These are phyloP conservation scores for Micrasema longulum DNA, from an alignment of 1,140 invertebrate species.

Conservation along the genomic window DNA sequence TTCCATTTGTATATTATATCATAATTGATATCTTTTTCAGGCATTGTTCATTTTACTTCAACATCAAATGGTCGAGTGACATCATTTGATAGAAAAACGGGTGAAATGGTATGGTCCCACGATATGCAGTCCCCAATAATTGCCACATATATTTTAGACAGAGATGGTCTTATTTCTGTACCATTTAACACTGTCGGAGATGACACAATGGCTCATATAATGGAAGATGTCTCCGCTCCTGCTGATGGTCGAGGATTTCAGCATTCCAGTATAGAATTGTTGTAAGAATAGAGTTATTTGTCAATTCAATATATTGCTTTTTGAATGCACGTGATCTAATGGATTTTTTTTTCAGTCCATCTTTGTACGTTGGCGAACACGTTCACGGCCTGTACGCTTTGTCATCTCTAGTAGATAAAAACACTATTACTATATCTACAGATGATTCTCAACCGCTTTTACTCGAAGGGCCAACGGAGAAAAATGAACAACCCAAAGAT, in stretches of 20 bases:
- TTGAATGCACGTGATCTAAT: too few species aligned
- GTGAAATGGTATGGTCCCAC: slow-evolving; percentile 86
- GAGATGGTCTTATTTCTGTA: slow-evolving; percentile 83
- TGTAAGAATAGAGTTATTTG: slow-evolving; percentile 69
- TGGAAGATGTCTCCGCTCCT: slow-evolving; percentile 72
- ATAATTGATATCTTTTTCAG: slow-evolving; percentile 63
- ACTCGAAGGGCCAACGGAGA: slow-evolving; percentile 74
- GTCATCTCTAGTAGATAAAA: slow-evolving; percentile 90
- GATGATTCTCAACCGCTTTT: slow-evolving; percentile 72
- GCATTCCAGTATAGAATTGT: slow-evolving; percentile 77
- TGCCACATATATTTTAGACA: slow-evolving; percentile 86
- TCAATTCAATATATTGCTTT: too few species aligned
- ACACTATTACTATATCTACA: slow-evolving; percentile 78
- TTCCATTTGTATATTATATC: too few species aligned
- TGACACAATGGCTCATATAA: slow-evolving; percentile 82
- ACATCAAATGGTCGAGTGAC: slow-evolving; percentile 89
- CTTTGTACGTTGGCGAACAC: slow-evolving; percentile 94
- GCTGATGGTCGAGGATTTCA: slow-evolving; percentile 71
- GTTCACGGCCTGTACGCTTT: slow-evolving; percentile 90
- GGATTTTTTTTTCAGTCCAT: slow-evolving; percentile 77
- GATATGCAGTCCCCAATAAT: slow-evolving; percentile 92
- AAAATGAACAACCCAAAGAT: slow-evolving; percentile 58
- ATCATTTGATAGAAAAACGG: slow-evolving; percentile 80
- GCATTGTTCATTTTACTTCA: slow-evolving; percentile 88
- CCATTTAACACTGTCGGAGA: slow-evolving; percentile 93